Percentiles rank a stretch among this genome's conserved stretches.
Conservation (phyloP, 2,888 invertebrate genomes). For the Acanthosepion pharaonis region DNA sequence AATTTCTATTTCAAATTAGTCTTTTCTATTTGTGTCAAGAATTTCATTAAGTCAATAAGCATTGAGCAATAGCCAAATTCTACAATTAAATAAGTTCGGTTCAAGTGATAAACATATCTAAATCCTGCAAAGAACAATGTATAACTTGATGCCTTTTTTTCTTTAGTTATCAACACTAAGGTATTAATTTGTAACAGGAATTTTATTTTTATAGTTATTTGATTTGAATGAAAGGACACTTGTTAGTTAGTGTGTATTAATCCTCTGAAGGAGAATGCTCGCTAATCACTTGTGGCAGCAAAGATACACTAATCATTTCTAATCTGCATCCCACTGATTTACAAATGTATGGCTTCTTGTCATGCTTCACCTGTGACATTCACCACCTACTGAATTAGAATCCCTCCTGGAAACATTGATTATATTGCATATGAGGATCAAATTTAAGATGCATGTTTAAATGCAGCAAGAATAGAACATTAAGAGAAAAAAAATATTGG, state of each 20-base stretch:
- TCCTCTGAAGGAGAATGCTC: background rate
- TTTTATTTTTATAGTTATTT: background rate
- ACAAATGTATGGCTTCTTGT: background rate
- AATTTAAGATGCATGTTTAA: background rate
- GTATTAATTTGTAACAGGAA: background rate
- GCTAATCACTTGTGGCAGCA: background rate
- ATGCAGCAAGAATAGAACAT: background rate
- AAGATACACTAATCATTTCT: background rate
- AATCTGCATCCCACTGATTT: conserved; percentile 4
- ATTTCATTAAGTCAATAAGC: no score
- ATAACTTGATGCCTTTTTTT: background rate
- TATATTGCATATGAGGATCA: background rate
- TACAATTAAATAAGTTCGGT: background rate
- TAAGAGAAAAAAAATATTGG: background rate
- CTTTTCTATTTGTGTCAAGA: background rate
- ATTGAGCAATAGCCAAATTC: background rate
- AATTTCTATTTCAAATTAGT: no score
- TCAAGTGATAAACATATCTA: background rate
- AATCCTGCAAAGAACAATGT: background rate
- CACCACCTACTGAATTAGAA: background rate
- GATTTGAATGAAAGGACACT: background rate
- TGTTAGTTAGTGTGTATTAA: background rate
- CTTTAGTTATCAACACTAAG: background rate
- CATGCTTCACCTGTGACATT: background rate
- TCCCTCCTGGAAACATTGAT: background rate